These are phyloP conservation scores for Syngnathus acus DNA, from an alignment of 2,797 vertebrate species.

Conservation along the genomic window DNA sequence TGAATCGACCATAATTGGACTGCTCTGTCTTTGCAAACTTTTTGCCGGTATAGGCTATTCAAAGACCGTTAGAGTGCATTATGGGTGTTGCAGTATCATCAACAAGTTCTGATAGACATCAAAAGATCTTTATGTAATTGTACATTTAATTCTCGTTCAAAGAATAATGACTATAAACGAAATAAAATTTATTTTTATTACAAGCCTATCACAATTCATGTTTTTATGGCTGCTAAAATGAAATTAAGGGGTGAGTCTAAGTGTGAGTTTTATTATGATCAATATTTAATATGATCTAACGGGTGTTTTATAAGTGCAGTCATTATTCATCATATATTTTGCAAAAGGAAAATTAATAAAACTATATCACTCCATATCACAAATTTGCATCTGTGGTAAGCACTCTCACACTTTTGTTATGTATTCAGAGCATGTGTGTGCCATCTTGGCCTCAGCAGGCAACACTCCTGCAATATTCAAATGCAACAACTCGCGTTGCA, in stretches of 20 bases:
- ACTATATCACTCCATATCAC: background rate
- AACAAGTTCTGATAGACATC: too few species aligned
- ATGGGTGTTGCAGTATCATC: too few species aligned
- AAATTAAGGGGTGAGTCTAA: background rate
- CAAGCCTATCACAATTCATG: background rate
- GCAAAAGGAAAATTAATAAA: background rate
- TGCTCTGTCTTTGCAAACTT: too few species aligned
- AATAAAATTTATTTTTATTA: background rate
- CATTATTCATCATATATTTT: background rate
- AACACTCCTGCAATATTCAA: conserved; percentile 26
- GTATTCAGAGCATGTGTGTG: background rate
- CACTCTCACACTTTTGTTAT: background rate
- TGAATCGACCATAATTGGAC: too few species aligned
- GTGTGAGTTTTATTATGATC: background rate
- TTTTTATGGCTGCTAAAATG: background rate
- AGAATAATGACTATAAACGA: too few species aligned
- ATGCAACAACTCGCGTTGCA: conserved; percentile 33
- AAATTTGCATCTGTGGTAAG: background rate
- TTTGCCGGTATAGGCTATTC: too few species aligned
- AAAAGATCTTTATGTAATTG: too few species aligned
- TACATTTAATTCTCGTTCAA: too few species aligned
- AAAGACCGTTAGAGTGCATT: too few species aligned
- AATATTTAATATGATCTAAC: background rate
- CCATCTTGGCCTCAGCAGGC: conserved; percentile 2
- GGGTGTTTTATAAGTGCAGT: background rate